These are phyloP conservation scores for Mustela erminea DNA, from an alignment of 2,797 vertebrate species.

Conservation along the genomic window DNA sequence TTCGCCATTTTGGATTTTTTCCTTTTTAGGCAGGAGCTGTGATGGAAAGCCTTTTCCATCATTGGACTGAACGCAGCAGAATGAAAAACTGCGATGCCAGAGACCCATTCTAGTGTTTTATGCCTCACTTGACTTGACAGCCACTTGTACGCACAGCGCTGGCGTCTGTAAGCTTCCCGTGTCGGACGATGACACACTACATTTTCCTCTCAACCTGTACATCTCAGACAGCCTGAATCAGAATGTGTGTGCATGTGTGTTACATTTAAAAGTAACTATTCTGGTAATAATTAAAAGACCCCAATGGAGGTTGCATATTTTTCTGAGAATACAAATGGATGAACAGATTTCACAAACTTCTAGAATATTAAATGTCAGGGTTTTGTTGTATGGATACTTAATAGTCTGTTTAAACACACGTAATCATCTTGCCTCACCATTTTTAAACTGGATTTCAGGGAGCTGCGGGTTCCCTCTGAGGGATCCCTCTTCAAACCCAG, in stretches of 20 bases:
- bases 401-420: background rate
- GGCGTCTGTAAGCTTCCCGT: background rate
- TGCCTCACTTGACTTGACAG: background rate
- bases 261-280: background rate
- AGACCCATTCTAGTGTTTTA: background rate
- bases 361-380: background rate
- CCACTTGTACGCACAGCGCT: accelerated
- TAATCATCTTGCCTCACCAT: background rate
- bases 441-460: background rate
- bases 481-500: background rate
- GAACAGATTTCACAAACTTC: background rate
- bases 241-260: background rate
- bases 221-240: background rate
- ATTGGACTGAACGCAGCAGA: background rate
- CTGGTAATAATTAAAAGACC: background rate
- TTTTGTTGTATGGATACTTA: background rate
- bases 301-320: background rate
- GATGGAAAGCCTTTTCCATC: background rate
- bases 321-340: background rate
- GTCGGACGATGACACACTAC: accelerated
- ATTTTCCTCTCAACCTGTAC: background rate
- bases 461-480: background rate
- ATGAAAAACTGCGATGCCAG: background rate
- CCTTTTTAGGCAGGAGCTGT: background rate
- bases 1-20: background rate